phyloP scores from a whole-genome alignment of 2,113 vertebrate species.

The Rhinopomastus cyanomelas region DNA sequence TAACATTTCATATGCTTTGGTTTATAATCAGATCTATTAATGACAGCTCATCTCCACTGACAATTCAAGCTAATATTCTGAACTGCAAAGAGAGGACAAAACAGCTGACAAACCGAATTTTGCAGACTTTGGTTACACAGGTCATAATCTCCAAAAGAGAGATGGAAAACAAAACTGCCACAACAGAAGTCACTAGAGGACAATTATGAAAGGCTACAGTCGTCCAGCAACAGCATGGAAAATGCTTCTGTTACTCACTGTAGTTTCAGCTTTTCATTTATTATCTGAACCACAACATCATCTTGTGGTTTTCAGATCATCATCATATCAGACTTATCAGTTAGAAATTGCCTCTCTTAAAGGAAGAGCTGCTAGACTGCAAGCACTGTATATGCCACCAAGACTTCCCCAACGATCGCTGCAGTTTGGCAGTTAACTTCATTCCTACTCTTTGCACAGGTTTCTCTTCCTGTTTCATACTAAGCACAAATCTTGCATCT shows the following conservation, averaged over 20 bases:
- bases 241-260: neutral
- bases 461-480: neutral
- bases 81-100: neutral
- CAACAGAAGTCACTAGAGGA: neutral
- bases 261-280: neutral
- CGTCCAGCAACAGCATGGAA: neutral
- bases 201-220: neutral
- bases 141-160: neutral
- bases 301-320: neutral
- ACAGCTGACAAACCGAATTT: neutral
- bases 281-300: neutral
- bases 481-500: neutral
- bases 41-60: neutral
- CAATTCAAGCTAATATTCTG: neutral
- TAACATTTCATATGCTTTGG: neutral
- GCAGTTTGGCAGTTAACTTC: neutral
- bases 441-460: neutral
- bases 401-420: neutral
- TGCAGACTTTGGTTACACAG: neutral
- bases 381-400: neutral
- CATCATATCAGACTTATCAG: neutral
- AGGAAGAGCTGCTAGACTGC: neutral
- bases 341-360: neutral
- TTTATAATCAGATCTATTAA: neutral
- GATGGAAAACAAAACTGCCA: neutral